Evolutionary conservation across 2,113 vertebrate species (phyloP).

Genomic region (Mellivora capensis): DNA sequence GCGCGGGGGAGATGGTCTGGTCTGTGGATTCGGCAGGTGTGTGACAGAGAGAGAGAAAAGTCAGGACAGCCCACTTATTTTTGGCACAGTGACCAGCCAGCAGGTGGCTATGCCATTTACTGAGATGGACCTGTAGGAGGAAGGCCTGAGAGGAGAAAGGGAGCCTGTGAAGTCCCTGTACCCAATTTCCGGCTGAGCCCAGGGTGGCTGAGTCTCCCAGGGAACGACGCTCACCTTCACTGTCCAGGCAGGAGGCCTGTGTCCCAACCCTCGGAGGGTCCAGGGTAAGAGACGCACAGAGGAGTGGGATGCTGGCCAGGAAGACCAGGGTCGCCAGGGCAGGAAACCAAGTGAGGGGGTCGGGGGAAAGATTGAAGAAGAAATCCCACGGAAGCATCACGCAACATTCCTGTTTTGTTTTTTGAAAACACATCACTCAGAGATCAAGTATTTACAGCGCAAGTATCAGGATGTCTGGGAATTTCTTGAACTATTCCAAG

Average conservation of each 20-base stretch:
- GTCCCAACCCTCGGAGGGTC: neutral
- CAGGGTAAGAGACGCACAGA: no score
- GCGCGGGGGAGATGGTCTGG: fast-evolving
- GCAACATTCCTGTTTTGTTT: neutral
- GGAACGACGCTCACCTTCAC: neutral
- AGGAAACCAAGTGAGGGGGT: fast-evolving
- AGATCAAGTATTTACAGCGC: neutral
- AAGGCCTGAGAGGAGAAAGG: no score
- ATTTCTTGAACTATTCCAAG: neutral
- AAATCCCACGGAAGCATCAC: neutral
- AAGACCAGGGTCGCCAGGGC: no score
- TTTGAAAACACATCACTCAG: neutral
- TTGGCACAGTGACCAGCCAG: no score
- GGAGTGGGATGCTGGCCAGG: neutral
- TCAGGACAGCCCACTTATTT: neutral
- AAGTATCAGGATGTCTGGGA: neutral
- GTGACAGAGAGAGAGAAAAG: neutral
- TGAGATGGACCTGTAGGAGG: neutral
- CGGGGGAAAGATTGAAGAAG: neutral
- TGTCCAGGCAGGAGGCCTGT: neutral
- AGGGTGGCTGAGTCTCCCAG: neutral
- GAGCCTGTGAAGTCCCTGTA: fast-evolving
- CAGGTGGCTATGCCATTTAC: no score
- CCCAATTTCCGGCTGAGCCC: no score
- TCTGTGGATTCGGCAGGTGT: neutral